phyloP scores from a whole-genome alignment of 2,888 invertebrate species.

The Lissonota sp. region DNA sequence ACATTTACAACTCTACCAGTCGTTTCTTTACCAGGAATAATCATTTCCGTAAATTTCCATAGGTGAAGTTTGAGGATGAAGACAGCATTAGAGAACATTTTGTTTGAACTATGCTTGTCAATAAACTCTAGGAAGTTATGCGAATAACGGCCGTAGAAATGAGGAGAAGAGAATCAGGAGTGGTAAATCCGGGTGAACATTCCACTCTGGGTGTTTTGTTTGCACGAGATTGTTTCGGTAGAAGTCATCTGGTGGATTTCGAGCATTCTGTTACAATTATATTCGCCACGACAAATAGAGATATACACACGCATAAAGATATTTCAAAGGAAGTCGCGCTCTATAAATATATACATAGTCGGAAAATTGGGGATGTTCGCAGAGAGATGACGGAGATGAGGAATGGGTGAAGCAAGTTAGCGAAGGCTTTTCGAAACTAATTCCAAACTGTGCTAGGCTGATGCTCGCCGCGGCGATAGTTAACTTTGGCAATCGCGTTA shows the following conservation, averaged over 20 bases:
- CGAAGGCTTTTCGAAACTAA: conserved; percentile 66
- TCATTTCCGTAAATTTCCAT: too few species aligned
- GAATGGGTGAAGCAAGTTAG: conserved; percentile 24
- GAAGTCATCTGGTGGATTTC: too few species aligned
- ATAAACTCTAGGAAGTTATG: too few species aligned
- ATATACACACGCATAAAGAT: conserved; percentile 27
- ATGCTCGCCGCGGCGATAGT: conserved; percentile 66
- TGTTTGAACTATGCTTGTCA: too few species aligned
- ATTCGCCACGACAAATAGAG: conserved; percentile 12
- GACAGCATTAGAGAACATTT: too few species aligned
- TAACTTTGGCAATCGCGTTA: conserved; percentile 74
- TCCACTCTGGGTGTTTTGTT: not conserved
- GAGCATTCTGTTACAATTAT: too few species aligned
- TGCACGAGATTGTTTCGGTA: not conserved
- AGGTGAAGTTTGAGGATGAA: too few species aligned
- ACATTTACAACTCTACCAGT: too few species aligned
- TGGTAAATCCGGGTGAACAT: not conserved
- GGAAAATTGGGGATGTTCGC: conserved; percentile 5
- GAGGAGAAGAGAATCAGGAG: too few species aligned
- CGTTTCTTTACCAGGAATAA: too few species aligned
- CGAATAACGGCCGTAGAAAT: too few species aligned
- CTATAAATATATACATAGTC: conserved; percentile 9
- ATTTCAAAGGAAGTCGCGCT: conserved; percentile 22
- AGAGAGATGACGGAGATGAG: conserved; percentile 29
- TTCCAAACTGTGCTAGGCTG: conserved; percentile 70